These are phyloP conservation scores for Danaus melanippus DNA, from an alignment of 1,140 invertebrate genomes.

Conservation along the genomic window DNA sequence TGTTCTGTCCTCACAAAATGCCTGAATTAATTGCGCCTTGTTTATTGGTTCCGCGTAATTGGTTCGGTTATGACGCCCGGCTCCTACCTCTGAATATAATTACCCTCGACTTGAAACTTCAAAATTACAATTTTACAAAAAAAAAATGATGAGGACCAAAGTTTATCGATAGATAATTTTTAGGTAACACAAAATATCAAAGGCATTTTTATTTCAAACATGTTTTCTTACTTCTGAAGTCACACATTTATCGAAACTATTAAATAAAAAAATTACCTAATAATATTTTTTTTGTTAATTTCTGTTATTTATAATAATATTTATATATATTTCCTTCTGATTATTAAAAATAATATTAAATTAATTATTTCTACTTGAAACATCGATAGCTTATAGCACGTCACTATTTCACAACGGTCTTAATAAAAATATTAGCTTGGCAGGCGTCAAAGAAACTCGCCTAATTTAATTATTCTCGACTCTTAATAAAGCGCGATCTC, in stretches of 20 bases:
- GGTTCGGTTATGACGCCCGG: conserved; percentile 44
- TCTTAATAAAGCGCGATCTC: conserved; percentile 51
- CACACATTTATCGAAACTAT: too few species aligned
- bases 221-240: conserved; percentile 2
- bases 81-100: conserved; percentile 32
- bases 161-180: conserved; percentile 12
- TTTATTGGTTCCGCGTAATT: conserved; percentile 62
- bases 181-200: conserved; percentile 2
- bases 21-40: conserved; percentile 43
- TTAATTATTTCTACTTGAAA: not conserved
- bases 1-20: conserved; percentile 19
- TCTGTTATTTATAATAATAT: not conserved
- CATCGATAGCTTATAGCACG: not conserved
- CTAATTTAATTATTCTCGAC: conserved; percentile 60
- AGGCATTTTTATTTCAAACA: conserved; percentile 12
- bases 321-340: not conserved
- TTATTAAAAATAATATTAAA: not conserved
- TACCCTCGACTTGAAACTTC: conserved; percentile 43
- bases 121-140: conserved; percentile 38
- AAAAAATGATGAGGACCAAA: too few species aligned
- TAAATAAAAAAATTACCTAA: not conserved
- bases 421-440: conserved; percentile 60
- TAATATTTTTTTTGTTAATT: not conserved
- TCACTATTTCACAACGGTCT: conserved; percentile 18
- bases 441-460: conserved; percentile 57